Evolutionary conservation across 2,888 invertebrate species (phyloP), one percentile per base, ranked within the genome.

Genomic region (Rhopalosiphum nymphaeae): DNA sequence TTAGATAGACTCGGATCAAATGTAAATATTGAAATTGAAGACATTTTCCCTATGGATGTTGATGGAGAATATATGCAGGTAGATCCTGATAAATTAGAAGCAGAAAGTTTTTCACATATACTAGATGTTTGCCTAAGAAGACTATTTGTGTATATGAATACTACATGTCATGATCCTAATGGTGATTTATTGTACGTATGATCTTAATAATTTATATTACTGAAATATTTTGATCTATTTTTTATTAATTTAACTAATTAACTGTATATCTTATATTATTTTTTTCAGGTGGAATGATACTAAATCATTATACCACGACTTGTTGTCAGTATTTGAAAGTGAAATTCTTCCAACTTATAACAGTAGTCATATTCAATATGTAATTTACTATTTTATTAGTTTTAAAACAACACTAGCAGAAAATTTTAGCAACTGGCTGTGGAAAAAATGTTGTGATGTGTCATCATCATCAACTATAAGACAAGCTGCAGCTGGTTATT

Each of bases 341-440:
- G 96, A 98, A 78, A 97, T 99, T 95, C 96, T 99, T 94, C 98
- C 98, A 1, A 98, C 98, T 1, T 97, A 98, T 96, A 98, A 97
- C 56, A 98, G 97, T 67, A 97, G 97, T 95, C 98, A 98, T 95
- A 97, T 97, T 3, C 98, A 98, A 96, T 98, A 97, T 96, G 95
- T 97, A 16, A 96, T 98, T 96, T 98, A 98, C 96, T 97, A 97
- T 95, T 96, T 98, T 94, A 97, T 97, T 95, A 97, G 97, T 95
- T 97, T 97, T 95, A 97, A 97, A 96, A 95, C 96, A 7, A 95
- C 96, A 56, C 96, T 97, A 95, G 96, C 96, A 2, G 97, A 97
- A 95, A 96, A 96, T 46, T 98, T 98, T 96, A 95, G 98, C 44
- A 97, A 97, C 95, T 97, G 96, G 95, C 96, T 98, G 21, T 98